phyloP scores from a whole-genome alignment of 2,888 invertebrate species.

The Drosophila cognata region DNA sequence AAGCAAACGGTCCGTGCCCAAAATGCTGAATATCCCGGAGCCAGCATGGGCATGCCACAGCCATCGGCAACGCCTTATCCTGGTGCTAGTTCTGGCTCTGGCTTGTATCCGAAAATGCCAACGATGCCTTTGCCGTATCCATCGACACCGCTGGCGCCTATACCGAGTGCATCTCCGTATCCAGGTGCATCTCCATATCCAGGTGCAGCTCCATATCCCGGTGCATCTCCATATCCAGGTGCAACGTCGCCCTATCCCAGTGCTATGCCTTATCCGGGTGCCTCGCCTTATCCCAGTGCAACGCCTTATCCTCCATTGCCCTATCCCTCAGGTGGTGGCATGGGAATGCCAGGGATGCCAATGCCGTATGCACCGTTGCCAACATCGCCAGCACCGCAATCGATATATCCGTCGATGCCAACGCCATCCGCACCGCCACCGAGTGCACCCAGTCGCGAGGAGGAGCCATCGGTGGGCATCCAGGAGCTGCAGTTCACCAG shows the following conservation, averaged over 20 bases:
- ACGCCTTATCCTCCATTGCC: constrained; percentile 72
- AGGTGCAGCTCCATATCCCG: neutral
- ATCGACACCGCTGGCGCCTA: constrained; percentile 40
- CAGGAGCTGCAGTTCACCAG: constrained; percentile 82
- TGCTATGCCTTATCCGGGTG: constrained; percentile 34
- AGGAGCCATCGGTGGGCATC: constrained; percentile 79
- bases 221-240: constrained; percentile 5
- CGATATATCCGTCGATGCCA: constrained; percentile 67
- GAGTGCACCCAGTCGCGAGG: constrained; percentile 71
- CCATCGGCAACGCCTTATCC: constrained; percentile 64
- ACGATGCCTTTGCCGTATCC: constrained; percentile 54
- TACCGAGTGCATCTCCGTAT: constrained; percentile 9
- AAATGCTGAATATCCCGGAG: constrained; percentile 53
- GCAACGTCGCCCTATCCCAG: constrained; percentile 29
- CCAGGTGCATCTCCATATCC: constrained; percentile 12
- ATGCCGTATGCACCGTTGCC: constrained; percentile 75
- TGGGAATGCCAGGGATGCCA: constrained; percentile 74
- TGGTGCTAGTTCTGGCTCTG: constrained; percentile 43
- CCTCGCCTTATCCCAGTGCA: constrained; percentile 41
- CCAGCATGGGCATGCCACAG: constrained; percentile 48
- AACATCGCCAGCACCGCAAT: constrained; percentile 52
- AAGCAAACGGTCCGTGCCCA: constrained; percentile 65
- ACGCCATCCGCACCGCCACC: constrained; percentile 71
- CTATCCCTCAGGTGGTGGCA: constrained; percentile 64
- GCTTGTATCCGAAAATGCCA: constrained; percentile 61